Evolutionary conservation across 2,797 vertebrate genomes (phyloP).

Genomic region (Carduelis carduelis): DNA sequence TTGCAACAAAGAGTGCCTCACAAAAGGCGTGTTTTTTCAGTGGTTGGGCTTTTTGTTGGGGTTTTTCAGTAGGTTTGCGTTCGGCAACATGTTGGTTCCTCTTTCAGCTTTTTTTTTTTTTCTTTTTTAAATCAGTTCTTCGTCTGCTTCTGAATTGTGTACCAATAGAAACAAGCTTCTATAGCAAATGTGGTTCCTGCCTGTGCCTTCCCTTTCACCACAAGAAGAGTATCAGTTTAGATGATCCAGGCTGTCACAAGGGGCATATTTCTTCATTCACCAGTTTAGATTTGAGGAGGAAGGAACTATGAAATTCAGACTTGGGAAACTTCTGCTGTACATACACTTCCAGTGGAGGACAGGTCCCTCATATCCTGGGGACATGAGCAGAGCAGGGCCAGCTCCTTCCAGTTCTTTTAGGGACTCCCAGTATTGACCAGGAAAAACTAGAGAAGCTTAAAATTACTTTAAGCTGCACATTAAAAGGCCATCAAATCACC

Average conservation of each 20-base stretch:
- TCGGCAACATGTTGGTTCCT: slow-evolving; percentile 52
- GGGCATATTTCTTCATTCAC: neutral
- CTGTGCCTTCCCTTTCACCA: neutral
- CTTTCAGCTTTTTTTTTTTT: slow-evolving; percentile 43
- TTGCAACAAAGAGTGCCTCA: neutral
- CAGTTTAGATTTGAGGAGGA: neutral
- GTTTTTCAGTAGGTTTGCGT: slow-evolving; percentile 5
- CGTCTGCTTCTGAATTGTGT: slow-evolving; percentile 55
- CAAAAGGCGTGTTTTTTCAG: slow-evolving; percentile 45
- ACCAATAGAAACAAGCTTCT: slow-evolving; percentile 54
- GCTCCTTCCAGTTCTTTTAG: neutral
- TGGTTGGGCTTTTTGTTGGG: slow-evolving; percentile 42
- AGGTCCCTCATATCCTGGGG: neutral
- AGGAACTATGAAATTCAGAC: neutral
- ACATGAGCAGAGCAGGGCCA: neutral
- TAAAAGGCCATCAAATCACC: neutral
- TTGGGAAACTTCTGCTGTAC: neutral
- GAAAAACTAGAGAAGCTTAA: neutral
- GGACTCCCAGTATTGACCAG: neutral
- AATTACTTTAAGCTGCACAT: neutral
- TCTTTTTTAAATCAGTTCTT: slow-evolving; percentile 18
- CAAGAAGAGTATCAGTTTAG: neutral
- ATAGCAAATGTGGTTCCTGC: neutral
- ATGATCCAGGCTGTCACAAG: neutral
- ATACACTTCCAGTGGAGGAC: neutral